phyloP scores from a whole-genome alignment of 2,888 invertebrate genomes.

The Caenorhabditis imperialis region DNA sequence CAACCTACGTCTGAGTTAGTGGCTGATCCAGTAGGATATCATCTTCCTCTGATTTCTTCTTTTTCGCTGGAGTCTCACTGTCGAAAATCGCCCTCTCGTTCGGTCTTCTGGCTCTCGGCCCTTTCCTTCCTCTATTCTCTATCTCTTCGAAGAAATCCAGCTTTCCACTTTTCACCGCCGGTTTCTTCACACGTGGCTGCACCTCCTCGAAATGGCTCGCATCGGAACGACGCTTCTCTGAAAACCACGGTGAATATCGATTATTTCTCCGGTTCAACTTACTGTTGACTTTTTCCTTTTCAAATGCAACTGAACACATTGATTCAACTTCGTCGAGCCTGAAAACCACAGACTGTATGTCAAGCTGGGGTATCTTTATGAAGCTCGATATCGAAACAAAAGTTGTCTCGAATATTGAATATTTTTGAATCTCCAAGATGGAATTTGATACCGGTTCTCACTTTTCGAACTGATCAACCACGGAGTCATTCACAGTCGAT shows the following conservation, averaged over 20 bases:
- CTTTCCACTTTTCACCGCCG: background rate
- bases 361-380: no score
- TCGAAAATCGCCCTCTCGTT: background rate
- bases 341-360: no score
- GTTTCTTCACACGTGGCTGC: slow-evolving; percentile 26
- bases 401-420: no score
- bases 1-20: no score
- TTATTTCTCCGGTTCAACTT: background rate
- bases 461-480: no score
- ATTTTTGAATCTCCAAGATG: no score
- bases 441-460: no score
- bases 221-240: slow-evolving; percentile 30
- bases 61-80: slow-evolving; percentile 33
- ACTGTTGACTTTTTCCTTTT: slow-evolving; percentile 2
- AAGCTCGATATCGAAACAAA: no score
- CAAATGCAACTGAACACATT: background rate
- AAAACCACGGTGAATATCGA: background rate
- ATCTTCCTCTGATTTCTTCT: slow-evolving; percentile 10
- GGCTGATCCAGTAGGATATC: no score
- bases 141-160: slow-evolving; percentile 27
- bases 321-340: slow-evolving; percentile 11
- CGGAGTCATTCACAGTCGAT: no score
- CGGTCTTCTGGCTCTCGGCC: slow-evolving; percentile 27
- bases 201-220: slow-evolving; percentile 6
- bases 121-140: slow-evolving; percentile 14